Evolutionary conservation across 2,797 vertebrate species (phyloP), one percentile per base, ranked within the genome.

Genomic region (Siniperca obscura): DNA sequence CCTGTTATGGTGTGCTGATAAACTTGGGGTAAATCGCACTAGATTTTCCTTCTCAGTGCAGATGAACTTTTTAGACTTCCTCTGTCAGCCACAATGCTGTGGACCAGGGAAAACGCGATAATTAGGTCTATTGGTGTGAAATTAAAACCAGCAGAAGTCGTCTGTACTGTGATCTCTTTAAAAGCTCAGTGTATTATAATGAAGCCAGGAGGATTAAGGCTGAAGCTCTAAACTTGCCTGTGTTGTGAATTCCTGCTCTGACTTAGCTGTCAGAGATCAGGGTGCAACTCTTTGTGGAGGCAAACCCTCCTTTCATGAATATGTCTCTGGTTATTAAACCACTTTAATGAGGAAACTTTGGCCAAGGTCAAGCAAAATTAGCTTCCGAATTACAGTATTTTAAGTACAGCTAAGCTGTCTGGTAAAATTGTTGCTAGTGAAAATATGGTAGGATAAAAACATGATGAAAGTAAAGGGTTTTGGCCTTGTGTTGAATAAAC

Each of bases 41-140:
- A 89, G 86, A 90, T 93, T 91, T 92, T 89, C 86, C 83, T 77
- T 82, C 87, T 83, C 78, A 21, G 80, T 80, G 87, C 90, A 90
- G 91, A 92, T 91, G 89, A 94, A 90, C 89, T 91, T 93, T 92
- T 87, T 89, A 77, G 88, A 91, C 91, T 90, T 90, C 83, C 89
- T 89, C 92, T 91, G 92, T 94, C 92, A 93, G 83, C 90, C 90
- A 92, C 91, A 90, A 91, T 88, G 91, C 90, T 16, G 85, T 65
- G 88, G 93, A 93, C 89, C 89, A 83, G 90, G 89, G 87, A 87
- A 84, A 92, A 90, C 93, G 84, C 91, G 87, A 92, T 96, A 96
- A 96, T 96, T 95, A 95, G 94, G 90, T 95, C 93, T 95, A 94
- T 95, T 95, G 94, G 93, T 95, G 94, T 96, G 94, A 96, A 96